phyloP scores from a whole-genome alignment of 2,113 vertebrate genomes.

The Gymnocephalus cernua region DNA sequence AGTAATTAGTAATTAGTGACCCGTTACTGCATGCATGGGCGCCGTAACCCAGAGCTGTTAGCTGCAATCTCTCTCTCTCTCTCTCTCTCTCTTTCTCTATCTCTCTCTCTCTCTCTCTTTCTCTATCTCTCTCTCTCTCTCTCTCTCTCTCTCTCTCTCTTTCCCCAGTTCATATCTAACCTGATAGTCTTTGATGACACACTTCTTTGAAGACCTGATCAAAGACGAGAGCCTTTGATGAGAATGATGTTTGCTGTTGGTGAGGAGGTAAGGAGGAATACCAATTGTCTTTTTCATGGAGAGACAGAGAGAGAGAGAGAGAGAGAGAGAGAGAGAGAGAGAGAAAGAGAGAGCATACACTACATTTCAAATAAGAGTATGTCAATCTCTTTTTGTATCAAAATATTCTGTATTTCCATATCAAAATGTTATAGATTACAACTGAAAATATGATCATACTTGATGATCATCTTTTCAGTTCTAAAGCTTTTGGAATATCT shows the following conservation, averaged over 20 bases:
- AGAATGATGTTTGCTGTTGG: conserved; percentile 79
- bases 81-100: not conserved
- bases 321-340: not conserved
- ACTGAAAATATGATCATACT: not conserved
- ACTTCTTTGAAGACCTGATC: conserved; percentile 82
- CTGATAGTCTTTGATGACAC: conserved; percentile 80
- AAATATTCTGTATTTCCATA: not conserved
- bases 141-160: conserved; percentile 20
- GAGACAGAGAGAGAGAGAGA: conserved; percentile 33
- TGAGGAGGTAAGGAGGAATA: conserved; percentile 76
- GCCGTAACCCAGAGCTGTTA: conserved; percentile 63
- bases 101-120: conserved; percentile 18
- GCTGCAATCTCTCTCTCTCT: conserved; percentile 31
- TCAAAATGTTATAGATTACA: too few species aligned
- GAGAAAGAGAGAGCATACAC: conserved; percentile 11
- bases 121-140: not conserved
- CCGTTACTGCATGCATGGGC: conserved; percentile 63
- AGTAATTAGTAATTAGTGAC: conserved; percentile 82
- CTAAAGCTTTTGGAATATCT: not conserved
- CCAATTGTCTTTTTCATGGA: conserved; percentile 59
- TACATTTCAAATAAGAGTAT: not conserved
- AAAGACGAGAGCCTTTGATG: conserved; percentile 77
- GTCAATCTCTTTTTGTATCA: not conserved
- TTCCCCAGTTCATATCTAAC: conserved; percentile 73
- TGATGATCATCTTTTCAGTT: too few species aligned